Evolutionary conservation across 2,888 invertebrate genomes (phyloP).

Genomic region (Phengaris arion): DNA sequence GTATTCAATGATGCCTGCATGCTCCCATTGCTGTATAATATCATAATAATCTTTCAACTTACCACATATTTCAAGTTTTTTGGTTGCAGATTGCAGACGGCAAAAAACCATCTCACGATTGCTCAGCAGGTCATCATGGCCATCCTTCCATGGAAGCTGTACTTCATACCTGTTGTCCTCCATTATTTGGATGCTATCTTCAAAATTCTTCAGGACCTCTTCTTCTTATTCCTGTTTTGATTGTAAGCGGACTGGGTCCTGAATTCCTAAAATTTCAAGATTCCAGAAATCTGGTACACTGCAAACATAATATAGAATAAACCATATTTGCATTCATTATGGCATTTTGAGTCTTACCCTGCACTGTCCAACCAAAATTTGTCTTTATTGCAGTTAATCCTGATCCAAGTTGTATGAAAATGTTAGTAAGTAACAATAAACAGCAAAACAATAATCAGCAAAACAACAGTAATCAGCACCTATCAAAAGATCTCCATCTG

Average conservation of each 20-base stretch:
- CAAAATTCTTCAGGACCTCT: too few species aligned
- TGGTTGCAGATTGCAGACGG: background rate
- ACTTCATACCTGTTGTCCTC: background rate
- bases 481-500: background rate
- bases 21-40: background rate
- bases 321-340: too few species aligned
- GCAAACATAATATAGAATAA: too few species aligned
- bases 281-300: too few species aligned
- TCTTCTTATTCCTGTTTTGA: too few species aligned
- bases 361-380: too few species aligned
- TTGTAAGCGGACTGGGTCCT: conserved; percentile 17
- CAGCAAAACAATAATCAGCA: background rate
- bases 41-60: background rate
- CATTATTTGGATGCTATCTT: background rate
- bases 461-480: too few species aligned
- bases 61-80: background rate
- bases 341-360: too few species aligned
- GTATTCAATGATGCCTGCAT: background rate
- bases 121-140: background rate
- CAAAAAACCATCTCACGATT: background rate
- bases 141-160: background rate
- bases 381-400: background rate
- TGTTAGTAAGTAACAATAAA: background rate
- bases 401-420: background rate
- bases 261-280: too few species aligned